Percentiles rank a stretch among this genome's conserved stretches.
Conservation (phyloP, 2,797 vertebrate species). For the Ambastaia sidthimunki region DNA sequence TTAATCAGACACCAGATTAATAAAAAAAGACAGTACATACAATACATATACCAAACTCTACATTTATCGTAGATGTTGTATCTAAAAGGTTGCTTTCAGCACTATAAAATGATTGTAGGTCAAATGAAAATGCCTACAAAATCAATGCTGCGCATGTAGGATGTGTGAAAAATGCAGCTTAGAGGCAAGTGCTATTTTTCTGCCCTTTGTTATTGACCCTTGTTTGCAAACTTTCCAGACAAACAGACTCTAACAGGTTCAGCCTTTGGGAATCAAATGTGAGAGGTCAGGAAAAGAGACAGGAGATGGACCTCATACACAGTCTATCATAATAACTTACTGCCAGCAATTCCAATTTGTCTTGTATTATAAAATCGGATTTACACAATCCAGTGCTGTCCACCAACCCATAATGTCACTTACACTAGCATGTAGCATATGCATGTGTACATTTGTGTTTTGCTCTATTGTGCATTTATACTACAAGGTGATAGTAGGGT, state of each 20-base stretch:
- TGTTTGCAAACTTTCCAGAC: slow-evolving; percentile 35
- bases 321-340: slow-evolving; percentile 28
- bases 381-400: slow-evolving; percentile 1
- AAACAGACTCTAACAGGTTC: slow-evolving; percentile 40
- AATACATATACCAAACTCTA: neutral
- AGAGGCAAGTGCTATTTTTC: slow-evolving; percentile 31
- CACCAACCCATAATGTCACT: slow-evolving; percentile 43
- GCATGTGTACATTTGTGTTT: slow-evolving; percentile 27
- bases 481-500: slow-evolving; percentile 44
- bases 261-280: slow-evolving; percentile 32
- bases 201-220: slow-evolving; percentile 35
- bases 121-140: slow-evolving; percentile 33
- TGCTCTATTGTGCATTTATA: slow-evolving; percentile 41
- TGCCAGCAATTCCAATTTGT: slow-evolving; percentile 23
- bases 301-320: slow-evolving; percentile 30
- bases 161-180: slow-evolving; percentile 28
- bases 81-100: slow-evolving; percentile 33
- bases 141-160: slow-evolving; percentile 49
- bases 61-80: slow-evolving; percentile 1
- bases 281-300: slow-evolving; percentile 25
- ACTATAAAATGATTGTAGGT: neutral
- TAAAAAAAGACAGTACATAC: neutral
- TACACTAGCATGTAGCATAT: neutral
- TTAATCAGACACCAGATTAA: neutral
- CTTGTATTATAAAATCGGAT: slow-evolving; percentile 8